Conservation (phyloP, 92 coral and sea anemone species). For the Phenganax subtilis region DNA sequence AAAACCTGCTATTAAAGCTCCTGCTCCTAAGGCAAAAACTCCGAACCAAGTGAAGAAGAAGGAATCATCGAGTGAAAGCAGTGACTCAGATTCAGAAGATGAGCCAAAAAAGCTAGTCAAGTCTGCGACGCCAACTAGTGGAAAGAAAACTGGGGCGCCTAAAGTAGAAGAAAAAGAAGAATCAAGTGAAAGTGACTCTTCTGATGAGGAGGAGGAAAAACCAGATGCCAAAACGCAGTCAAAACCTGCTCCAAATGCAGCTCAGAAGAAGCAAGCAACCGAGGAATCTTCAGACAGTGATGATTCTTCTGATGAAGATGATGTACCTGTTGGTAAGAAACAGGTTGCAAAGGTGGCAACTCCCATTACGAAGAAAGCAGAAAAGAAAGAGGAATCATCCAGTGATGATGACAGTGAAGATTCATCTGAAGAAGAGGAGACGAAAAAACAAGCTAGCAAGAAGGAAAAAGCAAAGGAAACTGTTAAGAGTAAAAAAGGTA, state of each 20-base stretch:
- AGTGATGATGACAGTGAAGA: slow-evolving; percentile 47
- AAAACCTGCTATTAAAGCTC: not conserved
- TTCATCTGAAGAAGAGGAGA: slow-evolving; percentile 57
- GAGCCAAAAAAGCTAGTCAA: slow-evolving; percentile 45
- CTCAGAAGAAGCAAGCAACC: slow-evolving; percentile 5
- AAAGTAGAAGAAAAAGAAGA: slow-evolving; percentile 27
- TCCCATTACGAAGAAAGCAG: slow-evolving; percentile 28
- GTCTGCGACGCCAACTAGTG: not conserved
- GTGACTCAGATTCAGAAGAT: slow-evolving; percentile 57
- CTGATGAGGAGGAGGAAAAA: slow-evolving; percentile 33
- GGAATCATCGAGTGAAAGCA: slow-evolving; percentile 45
- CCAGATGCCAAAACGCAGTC: slow-evolving; percentile 2
- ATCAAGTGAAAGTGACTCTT: slow-evolving; percentile 13
- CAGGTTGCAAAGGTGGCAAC: slow-evolving; percentile 23
- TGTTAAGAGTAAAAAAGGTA: slow-evolving; percentile 3
- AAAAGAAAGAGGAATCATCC: slow-evolving; percentile 42
- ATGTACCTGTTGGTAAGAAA: slow-evolving; percentile 35
- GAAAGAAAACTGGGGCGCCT: slow-evolving; percentile 18
- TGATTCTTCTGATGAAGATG: slow-evolving; percentile 28
- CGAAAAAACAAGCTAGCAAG: slow-evolving; percentile 11
- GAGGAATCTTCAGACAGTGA: slow-evolving; percentile 5
- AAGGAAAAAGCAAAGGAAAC: slow-evolving; percentile 16
- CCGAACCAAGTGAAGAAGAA: slow-evolving; percentile 15
- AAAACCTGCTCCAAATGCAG: slow-evolving; percentile 27
- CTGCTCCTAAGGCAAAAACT: not conserved